Evolutionary conservation across 2,113 vertebrate genomes (phyloP).

Genomic region (Naja naja): DNA sequence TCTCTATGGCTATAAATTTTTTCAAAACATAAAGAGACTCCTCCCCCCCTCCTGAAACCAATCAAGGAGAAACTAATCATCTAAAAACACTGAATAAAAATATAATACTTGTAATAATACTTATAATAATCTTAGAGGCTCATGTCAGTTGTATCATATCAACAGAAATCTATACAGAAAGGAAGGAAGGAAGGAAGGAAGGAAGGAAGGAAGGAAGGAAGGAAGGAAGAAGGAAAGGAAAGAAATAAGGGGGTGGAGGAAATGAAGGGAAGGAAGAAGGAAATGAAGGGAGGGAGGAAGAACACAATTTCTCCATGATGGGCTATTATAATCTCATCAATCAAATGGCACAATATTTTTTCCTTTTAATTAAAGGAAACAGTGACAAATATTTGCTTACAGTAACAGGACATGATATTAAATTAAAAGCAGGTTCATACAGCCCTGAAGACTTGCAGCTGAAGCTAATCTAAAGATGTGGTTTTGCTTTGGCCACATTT

Average conservation of each 20-base stretch:
- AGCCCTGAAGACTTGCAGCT: slow-evolving; percentile 54
- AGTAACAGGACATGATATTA: slow-evolving; percentile 71
- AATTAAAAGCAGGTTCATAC: slow-evolving; percentile 66
- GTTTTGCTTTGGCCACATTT: slow-evolving; percentile 66
- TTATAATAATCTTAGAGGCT: slow-evolving; percentile 49
- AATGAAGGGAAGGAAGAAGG: background rate
- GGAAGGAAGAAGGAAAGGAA: background rate
- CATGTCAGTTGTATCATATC: slow-evolving; percentile 50
- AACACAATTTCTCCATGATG: slow-evolving; percentile 31
- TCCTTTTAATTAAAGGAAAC: slow-evolving; percentile 69
- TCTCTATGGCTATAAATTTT: accelerated
- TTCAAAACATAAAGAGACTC: slow-evolving; percentile 47
- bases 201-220: background rate
- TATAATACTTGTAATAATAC: slow-evolving; percentile 39
- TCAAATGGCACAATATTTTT: slow-evolving; percentile 64
- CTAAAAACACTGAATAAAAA: slow-evolving; percentile 46
- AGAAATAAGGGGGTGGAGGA: background rate
- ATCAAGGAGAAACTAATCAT: slow-evolving; percentile 47
- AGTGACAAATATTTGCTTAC: slow-evolving; percentile 69
- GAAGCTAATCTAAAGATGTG: slow-evolving; percentile 58
- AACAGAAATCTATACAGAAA: slow-evolving; percentile 23
- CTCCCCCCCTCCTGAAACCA: background rate
- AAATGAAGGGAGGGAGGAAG: background rate
- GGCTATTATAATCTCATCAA: slow-evolving; percentile 47
- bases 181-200: background rate